Evolutionary conservation across 2,888 invertebrate species (phyloP).

Genomic region (Andrena fulva): DNA sequence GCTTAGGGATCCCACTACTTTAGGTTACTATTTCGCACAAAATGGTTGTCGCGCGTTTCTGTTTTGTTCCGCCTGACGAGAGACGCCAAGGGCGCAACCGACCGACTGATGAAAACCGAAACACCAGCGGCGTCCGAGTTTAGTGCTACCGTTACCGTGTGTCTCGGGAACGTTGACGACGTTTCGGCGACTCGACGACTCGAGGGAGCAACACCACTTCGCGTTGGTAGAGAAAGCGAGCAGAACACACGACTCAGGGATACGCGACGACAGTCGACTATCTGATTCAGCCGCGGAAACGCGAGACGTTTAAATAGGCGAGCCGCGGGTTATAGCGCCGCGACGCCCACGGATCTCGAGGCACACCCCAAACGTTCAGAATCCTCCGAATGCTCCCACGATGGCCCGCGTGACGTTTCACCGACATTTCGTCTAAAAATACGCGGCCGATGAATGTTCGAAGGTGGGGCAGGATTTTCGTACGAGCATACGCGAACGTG

Average conservation of each 20-base stretch:
- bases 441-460: conserved; percentile 22
- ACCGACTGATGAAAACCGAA: conserved; percentile 1
- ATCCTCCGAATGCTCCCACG: conserved; percentile 37
- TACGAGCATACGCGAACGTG: conserved; percentile 13
- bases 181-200: neutral
- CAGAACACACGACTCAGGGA: neutral
- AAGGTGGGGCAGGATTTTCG: conserved; percentile 20
- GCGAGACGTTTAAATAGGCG: conserved; percentile 64
- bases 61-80: neutral
- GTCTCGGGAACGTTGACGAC: conserved; percentile 11
- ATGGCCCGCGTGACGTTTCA: conserved; percentile 58
- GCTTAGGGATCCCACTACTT: conserved; percentile 26
- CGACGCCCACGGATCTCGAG: conserved; percentile 11
- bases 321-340: conserved; percentile 1
- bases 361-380: neutral
- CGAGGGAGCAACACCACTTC: neutral
- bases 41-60: conserved; percentile 8
- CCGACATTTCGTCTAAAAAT: conserved; percentile 63
- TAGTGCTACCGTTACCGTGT: conserved; percentile 42
- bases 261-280: conserved; percentile 35
- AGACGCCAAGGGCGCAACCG: conserved; percentile 17
- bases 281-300: conserved; percentile 49
- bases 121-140: neutral
- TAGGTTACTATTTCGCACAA: conserved; percentile 1
- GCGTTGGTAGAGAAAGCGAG: neutral